phyloP scores from a whole-genome alignment of 2,797 vertebrate species.

The Balearica regulorum region DNA sequence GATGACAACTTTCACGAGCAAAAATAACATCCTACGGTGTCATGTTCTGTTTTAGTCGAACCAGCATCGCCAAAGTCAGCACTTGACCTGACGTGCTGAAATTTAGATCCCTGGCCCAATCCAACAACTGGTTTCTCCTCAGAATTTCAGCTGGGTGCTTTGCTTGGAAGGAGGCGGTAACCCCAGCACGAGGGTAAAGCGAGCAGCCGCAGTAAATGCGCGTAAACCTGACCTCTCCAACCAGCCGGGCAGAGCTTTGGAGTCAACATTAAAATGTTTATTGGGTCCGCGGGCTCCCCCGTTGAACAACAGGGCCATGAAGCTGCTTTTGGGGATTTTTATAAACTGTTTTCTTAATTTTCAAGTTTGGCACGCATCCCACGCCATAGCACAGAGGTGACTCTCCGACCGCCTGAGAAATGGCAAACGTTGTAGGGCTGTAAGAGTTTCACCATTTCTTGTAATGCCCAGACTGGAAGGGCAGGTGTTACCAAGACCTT shows the following conservation, averaged over 20 bases:
- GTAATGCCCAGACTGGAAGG: rapidly evolving
- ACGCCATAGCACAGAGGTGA: rapidly evolving
- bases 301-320: rapidly evolving
- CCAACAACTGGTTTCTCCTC: neutral
- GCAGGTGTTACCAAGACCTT: neutral
- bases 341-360: neutral
- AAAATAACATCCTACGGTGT: neutral
- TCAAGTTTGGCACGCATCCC: neutral
- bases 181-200: neutral
- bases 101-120: neutral
- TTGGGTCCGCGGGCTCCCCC: rapidly evolving
- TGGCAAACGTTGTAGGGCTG: rapidly evolving
- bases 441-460: neutral
- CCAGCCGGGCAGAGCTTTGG: neutral
- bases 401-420: neutral
- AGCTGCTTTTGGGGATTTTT: rapidly evolving
- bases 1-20: rapidly evolving
- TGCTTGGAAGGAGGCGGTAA: neutral
- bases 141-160: neutral
- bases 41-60: neutral
- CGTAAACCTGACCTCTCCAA: neutral
- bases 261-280: neutral
- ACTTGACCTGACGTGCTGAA: neutral
- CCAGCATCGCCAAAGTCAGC: neutral
- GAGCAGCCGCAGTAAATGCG: rapidly evolving